A percentile compares a stretch with the other conserved stretches of the same genome.
Conservation (phyloP, 2,888 invertebrate genomes). For the Eudemis profundana region DNA sequence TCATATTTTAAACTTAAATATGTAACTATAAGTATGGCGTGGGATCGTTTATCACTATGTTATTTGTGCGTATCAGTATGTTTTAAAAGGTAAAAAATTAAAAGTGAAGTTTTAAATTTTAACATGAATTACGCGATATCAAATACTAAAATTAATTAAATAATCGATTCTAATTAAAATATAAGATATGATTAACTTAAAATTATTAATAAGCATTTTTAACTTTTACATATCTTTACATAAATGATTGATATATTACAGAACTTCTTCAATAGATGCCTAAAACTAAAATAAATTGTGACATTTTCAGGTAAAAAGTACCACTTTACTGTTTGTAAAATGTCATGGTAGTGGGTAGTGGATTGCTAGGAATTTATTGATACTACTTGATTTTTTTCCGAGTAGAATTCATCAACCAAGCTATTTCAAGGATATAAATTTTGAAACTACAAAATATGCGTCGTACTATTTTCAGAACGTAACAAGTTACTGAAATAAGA, state of each 20-base stretch:
- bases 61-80: constrained; percentile 14
- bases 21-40: constrained; percentile 13
- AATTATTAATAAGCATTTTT: constrained; percentile 36
- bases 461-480: too few relatives aligned
- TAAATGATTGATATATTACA: constrained; percentile 41
- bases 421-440: too few relatives aligned
- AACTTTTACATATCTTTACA: constrained; percentile 38
- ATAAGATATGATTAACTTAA: constrained; percentile 33
- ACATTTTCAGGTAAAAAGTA: neutral
- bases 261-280: constrained; percentile 27
- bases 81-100: neutral
- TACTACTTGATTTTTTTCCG: too few relatives aligned
- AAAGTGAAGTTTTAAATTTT: neutral
- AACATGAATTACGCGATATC: neutral
- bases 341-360: too few relatives aligned
- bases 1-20: too few relatives aligned
- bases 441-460: too few relatives aligned
- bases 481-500: too few relatives aligned
- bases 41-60: neutral
- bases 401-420: too few relatives aligned
- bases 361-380: too few relatives aligned
- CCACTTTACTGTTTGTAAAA: too few relatives aligned
- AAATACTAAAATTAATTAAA: constrained; percentile 37
- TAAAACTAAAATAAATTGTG: constrained; percentile 4
- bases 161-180: constrained; percentile 31